These are phyloP conservation scores for Desoria tigrina DNA, from an alignment of 2,888 invertebrate species.

Conservation along the genomic window DNA sequence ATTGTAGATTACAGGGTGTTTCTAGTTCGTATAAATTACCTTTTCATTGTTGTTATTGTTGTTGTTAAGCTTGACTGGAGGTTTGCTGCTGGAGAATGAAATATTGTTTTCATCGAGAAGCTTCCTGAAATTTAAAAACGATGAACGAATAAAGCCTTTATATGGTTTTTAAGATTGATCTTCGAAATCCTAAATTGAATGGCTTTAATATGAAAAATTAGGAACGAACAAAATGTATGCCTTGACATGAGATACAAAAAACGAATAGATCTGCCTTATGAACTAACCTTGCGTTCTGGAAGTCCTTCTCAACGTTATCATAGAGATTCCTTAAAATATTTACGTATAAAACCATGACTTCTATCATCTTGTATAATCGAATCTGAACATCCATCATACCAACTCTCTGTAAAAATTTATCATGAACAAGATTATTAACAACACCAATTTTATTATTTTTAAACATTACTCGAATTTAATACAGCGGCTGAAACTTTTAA, in stretches of 20 bases:
- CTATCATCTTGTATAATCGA: slow-evolving; percentile 52
- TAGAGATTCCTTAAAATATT: slow-evolving; percentile 47
- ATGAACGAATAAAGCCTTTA: no score
- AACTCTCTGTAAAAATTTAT: slow-evolving; percentile 37
- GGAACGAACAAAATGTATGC: no score
- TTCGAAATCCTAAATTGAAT: no score
- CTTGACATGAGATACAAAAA: no score
- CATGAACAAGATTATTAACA: not conserved
- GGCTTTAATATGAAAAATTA: no score
- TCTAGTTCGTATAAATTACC: no score
- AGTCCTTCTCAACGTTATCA: slow-evolving; percentile 36
- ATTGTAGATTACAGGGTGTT: no score
- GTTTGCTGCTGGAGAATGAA: slow-evolving; percentile 25
- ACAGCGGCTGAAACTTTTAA: not conserved
- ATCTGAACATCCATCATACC: slow-evolving; percentile 52
- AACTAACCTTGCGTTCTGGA: slow-evolving; percentile 31
- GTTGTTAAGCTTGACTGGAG: slow-evolving; percentile 35
- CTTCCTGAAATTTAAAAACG: slow-evolving; percentile 26
- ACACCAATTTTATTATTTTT: no score
- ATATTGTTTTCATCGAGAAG: slow-evolving; percentile 39
- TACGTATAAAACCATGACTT: slow-evolving; percentile 53
- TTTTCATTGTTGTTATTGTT: slow-evolving; percentile 47
- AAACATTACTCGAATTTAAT: not conserved
- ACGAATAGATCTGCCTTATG: no score
- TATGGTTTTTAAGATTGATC: no score